A percentile compares a stretch with the other conserved stretches of the same genome.
Evolutionary conservation across 2,113 vertebrate genomes (phyloP).

Genomic region (Brevimyrus niger): DNA sequence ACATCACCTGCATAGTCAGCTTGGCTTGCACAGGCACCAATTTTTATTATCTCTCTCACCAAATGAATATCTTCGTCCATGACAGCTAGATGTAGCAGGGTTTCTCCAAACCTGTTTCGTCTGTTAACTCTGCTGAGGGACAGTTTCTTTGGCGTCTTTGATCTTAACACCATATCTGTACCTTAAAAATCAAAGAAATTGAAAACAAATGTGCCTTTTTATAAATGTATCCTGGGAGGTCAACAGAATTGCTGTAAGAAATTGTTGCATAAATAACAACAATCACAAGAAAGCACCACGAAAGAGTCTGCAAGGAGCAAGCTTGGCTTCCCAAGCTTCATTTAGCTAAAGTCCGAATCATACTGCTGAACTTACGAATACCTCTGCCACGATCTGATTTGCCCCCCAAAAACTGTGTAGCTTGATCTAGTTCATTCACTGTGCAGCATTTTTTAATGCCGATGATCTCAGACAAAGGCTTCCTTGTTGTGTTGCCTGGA

Average conservation of each 20-base stretch:
- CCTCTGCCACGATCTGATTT: background rate
- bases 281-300: background rate
- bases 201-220: background rate
- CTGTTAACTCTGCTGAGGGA: conserved; percentile 24
- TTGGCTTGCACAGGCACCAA: conserved; percentile 55
- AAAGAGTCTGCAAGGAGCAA: background rate
- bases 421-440: background rate
- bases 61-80: conserved; percentile 38
- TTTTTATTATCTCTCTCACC: conserved; percentile 49
- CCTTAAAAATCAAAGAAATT: background rate
- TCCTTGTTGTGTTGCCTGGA: background rate
- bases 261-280: background rate
- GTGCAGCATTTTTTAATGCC: background rate
- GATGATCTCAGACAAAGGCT: background rate
- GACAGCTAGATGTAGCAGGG: conserved; percentile 59
- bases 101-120: conserved; percentile 62
- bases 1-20: conserved; percentile 62
- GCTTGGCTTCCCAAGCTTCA: background rate
- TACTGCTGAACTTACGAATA: background rate
- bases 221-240: background rate
- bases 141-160: background rate
- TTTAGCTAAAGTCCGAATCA: background rate
- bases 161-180: background rate
- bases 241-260: background rate
- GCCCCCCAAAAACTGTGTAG: background rate